phyloP scores from a whole-genome alignment of 2,113 vertebrate genomes.

The Spizaetus ornatus region DNA sequence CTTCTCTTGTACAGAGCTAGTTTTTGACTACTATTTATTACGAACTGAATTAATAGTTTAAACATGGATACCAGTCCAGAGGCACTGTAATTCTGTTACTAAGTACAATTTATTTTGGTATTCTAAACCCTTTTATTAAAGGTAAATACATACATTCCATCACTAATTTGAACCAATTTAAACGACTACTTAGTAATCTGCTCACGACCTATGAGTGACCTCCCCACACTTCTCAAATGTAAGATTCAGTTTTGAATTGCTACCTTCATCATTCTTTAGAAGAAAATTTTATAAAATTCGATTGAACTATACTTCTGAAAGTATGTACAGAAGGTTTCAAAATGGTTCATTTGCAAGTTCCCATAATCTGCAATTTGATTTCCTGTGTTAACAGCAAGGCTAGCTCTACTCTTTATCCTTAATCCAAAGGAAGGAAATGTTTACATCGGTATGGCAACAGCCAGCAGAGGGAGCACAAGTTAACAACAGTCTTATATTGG shows the following conservation, averaged over 20 bases:
- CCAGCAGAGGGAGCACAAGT: slow-evolving; percentile 55
- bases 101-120: neutral
- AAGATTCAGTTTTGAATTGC: neutral
- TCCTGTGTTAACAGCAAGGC: neutral
- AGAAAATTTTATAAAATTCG: neutral
- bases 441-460: neutral
- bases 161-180: neutral
- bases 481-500: neutral
- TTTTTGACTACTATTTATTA: neutral
- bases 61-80: neutral
- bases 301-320: neutral
- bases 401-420: neutral
- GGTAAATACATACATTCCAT: neutral
- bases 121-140: neutral
- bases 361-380: neutral
- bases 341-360: neutral
- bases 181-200: neutral
- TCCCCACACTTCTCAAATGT: neutral
- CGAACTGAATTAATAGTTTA: neutral
- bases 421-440: neutral
- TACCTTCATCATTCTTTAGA: neutral
- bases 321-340: neutral
- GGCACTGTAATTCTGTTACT: neutral
- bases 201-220: neutral
- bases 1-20: neutral